Evolutionary conservation across 2,113 vertebrate species (phyloP), one percentile per base, ranked within the genome.

Genomic region (Tonatia bakeri): DNA sequence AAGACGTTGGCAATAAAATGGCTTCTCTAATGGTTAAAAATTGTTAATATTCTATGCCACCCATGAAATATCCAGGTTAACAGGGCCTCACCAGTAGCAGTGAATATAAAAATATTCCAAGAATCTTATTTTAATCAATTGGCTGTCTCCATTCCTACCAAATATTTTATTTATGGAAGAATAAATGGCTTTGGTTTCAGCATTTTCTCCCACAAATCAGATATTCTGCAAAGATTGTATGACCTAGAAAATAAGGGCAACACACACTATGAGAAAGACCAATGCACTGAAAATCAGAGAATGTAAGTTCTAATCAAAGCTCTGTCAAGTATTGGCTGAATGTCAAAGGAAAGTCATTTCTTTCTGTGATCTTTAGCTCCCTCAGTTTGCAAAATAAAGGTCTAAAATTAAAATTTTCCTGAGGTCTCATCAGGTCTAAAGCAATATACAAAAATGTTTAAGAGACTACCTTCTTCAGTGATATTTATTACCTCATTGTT

Each of bases 81-180:
- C 33, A 85, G 67, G 31, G 12, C 52, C 31, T 91, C 36, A 45
- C 15, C 38, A 56, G 5, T 50, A 70, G 11, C 61, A 92, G 75
- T 52, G 26, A 54, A 87, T 75, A 40, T 83, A 91, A 91, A 95
- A 76, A 75, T 84, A 61, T 40, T 54, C 12, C 40, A 50, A 75
- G 20, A 73, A 36, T 83, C 45, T 3, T 77, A 73, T 45, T 85
- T 91, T 59, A 72, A 82, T 69, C 52, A 87, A 79, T 20, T 82
- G 12, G 1, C 26, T 93, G 7, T 87, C 14, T 73, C 52, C 33
- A n/a, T 11, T 16, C 11, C 19, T 90, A 91, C 36, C 14, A 85
- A 92, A 88, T 3, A 86, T 82, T 89, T 86, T 70, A 86, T 87
- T 83, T 90, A 31, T 83, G 36, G 19, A 65, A 91, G 8, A 94